Evolutionary conservation across 2,797 vertebrate genomes (phyloP).

Genomic region (Catharus ustulatus): DNA sequence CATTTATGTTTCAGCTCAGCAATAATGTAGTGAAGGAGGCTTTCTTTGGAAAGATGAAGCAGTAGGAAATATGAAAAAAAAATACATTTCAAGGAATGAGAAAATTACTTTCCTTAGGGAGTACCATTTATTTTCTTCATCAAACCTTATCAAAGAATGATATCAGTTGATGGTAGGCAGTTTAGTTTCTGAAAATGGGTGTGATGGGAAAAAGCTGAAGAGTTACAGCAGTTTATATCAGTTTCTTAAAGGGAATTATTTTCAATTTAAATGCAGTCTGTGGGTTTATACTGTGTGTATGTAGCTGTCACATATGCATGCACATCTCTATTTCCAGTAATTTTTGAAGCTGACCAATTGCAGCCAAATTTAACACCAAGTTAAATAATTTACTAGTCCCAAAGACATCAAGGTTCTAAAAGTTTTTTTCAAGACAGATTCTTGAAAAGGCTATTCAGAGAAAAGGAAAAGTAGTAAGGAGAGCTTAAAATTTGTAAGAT

Average conservation of each 20-base stretch:
- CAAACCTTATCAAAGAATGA: not conserved
- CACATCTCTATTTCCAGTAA: not conserved
- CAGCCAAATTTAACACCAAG: not conserved
- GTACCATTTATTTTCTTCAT: not conserved
- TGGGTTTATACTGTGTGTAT: rapidly evolving
- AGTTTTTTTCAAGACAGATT: not conserved
- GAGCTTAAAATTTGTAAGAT: not conserved
- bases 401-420: not conserved
- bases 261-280: not conserved
- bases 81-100: not conserved
- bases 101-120: not conserved
- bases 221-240: not conserved
- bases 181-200: not conserved
- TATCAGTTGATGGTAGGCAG: not conserved
- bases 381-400: not conserved
- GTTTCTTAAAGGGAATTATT: not conserved
- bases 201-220: not conserved
- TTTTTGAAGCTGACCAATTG: not conserved
- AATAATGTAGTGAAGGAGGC: not conserved
- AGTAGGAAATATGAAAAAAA: not conserved
- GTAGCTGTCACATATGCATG: not conserved
- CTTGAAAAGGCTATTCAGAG: not conserved
- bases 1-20: not conserved
- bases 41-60: constrained; percentile 9
- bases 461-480: not conserved